These are phyloP conservation scores for Aphelenchoides avenae DNA, from an alignment of 1,140 invertebrate genomes.

Conservation along the genomic window DNA sequence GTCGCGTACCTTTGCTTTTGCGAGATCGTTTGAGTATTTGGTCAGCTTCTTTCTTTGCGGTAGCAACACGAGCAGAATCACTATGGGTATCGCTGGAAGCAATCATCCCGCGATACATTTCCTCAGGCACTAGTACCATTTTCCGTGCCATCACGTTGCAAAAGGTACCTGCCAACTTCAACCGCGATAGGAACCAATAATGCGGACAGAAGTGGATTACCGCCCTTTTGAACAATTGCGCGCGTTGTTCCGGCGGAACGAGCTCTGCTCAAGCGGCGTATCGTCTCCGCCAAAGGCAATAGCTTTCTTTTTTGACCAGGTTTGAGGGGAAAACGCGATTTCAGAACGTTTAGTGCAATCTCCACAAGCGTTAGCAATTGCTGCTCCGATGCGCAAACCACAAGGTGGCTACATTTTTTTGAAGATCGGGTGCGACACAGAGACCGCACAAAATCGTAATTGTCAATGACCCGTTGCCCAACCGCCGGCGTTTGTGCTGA, in stretches of 20 bases:
- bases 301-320: neutral
- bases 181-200: slow-evolving; percentile 9
- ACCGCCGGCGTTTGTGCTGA: too few relatives aligned
- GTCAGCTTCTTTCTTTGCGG: neutral
- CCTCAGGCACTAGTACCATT: slow-evolving; percentile 13
- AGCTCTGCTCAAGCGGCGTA: neutral
- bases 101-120: slow-evolving; percentile 12
- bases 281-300: slow-evolving; percentile 5
- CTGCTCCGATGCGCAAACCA: too few relatives aligned
- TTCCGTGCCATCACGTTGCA: slow-evolving; percentile 10
- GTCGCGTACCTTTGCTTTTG: too few relatives aligned
- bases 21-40: neutral
- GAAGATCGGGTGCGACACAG: too few relatives aligned
- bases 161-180: slow-evolving; percentile 4
- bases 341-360: slow-evolving; percentile 13
- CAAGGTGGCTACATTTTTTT: too few relatives aligned
- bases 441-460: too few relatives aligned
- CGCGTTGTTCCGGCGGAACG: neutral
- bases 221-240: slow-evolving; percentile 15
- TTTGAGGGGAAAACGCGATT: neutral
- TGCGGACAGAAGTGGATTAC: slow-evolving; percentile 9
- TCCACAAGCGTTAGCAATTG: slow-evolving; percentile 10
- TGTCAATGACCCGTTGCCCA: too few relatives aligned
- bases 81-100: neutral
- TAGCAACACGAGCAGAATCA: slow-evolving; percentile 1